These are phyloP conservation scores for Colistium nudipinnis DNA, from an alignment of 2,113 vertebrate species.

Conservation along the genomic window DNA sequence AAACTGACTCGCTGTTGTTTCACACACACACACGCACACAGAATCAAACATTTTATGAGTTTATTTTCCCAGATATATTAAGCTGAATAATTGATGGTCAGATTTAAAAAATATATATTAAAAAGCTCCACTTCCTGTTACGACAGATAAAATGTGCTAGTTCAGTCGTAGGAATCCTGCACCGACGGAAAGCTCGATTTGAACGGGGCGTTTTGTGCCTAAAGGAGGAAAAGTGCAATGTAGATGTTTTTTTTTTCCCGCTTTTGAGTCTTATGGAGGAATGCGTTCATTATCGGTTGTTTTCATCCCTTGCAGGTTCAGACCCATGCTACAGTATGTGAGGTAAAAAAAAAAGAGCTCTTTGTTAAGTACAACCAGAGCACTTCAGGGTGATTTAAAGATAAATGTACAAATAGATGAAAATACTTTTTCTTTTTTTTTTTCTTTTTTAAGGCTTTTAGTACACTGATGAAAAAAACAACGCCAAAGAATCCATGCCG, in stretches of 20 bases:
- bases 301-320: constrained; percentile 10
- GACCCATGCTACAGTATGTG: background rate
- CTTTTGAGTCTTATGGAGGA: constrained; percentile 66
- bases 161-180: no score
- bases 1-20: background rate
- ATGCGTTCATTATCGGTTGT: constrained; percentile 27
- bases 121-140: constrained; percentile 1
- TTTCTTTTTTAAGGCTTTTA: constrained; percentile 27
- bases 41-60: background rate
- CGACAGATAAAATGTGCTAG: constrained; percentile 13
- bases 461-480: constrained; percentile 47
- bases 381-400: constrained; percentile 56
- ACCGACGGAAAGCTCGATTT: constrained; percentile 8
- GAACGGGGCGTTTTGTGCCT: constrained; percentile 59
- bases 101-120: no score
- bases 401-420: constrained; percentile 46
- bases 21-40: background rate
- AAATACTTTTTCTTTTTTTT: background rate
- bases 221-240: constrained; percentile 56
- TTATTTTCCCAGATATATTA: background rate
- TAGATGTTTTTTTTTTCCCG: constrained; percentile 38
- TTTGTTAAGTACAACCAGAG: constrained; percentile 19
- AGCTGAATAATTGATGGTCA: constrained; percentile 6
- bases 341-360: background rate
- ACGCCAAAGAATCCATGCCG: constrained; percentile 67